Percentiles rank a stretch among this genome's conserved stretches.
Conservation (phyloP, 2,888 invertebrate species). For the Drosophila austrosaltans region DNA sequence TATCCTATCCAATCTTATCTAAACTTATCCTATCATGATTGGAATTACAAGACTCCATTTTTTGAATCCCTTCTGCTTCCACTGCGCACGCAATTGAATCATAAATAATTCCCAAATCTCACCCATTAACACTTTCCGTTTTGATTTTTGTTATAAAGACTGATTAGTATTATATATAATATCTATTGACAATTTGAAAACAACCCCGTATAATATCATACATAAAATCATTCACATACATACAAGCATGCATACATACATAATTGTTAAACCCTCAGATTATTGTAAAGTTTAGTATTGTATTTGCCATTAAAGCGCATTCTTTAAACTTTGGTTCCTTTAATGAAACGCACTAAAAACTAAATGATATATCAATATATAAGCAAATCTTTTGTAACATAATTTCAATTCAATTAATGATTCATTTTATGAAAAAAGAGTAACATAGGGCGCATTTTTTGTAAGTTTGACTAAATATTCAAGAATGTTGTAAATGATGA, state of each 20-base stretch:
- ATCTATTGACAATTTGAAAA: constrained; percentile 28
- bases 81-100: neutral
- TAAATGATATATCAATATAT: constrained; percentile 39
- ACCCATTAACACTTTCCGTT: constrained; percentile 41
- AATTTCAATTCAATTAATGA: constrained; percentile 62
- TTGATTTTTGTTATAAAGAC: constrained; percentile 75
- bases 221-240: constrained; percentile 24
- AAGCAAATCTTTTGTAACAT: constrained; percentile 71
- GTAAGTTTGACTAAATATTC: constrained; percentile 57
- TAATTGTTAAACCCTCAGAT: constrained; percentile 36
- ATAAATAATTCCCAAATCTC: constrained; percentile 20
- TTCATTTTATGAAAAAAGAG: constrained; percentile 26
- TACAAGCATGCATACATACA: constrained; percentile 12
- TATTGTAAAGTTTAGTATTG: constrained; percentile 45
- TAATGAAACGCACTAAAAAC: constrained; percentile 67
- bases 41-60: constrained; percentile 1
- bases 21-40: constrained; percentile 12
- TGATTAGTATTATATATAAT: constrained; percentile 74
- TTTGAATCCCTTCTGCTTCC: constrained; percentile 5
- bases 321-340: constrained; percentile 69
- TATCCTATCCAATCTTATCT: constrained; percentile 3
- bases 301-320: constrained; percentile 40
- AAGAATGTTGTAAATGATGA: constrained; percentile 59
- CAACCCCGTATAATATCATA: constrained; percentile 15
- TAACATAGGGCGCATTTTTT: constrained; percentile 37